phyloP scores from a whole-genome alignment of 2,888 invertebrate genomes.

The Clistopyga incitator region DNA sequence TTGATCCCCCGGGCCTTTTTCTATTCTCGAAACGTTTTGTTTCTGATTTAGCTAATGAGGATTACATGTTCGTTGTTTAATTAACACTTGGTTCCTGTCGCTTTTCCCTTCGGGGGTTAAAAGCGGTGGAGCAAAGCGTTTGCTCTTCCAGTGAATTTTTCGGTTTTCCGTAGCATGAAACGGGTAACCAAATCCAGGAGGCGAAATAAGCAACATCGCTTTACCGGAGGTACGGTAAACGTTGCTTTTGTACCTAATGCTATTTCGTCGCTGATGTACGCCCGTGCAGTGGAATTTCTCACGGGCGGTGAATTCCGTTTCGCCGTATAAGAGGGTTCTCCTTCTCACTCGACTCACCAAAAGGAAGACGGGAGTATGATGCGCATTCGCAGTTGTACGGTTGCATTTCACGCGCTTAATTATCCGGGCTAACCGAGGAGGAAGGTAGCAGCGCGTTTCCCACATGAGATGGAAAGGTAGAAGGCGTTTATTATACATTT shows the following conservation, averaged over 20 bases:
- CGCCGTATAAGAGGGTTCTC: constrained; percentile 1
- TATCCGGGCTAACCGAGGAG: constrained; percentile 41
- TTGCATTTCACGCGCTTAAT: constrained; percentile 32
- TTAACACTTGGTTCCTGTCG: no score
- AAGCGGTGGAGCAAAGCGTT: no score
- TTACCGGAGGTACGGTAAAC: not conserved
- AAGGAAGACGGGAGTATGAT: not conserved
- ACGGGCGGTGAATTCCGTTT: constrained; percentile 32
- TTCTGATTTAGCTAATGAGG: no score
- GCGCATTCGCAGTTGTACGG: constrained; percentile 14
- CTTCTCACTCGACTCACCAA: not conserved
- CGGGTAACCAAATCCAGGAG: not conserved
- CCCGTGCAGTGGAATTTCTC: constrained; percentile 12
- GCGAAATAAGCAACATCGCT: not conserved
- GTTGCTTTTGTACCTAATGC: constrained; percentile 4
- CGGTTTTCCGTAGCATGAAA: not conserved
- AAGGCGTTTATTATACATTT: constrained; percentile 11
- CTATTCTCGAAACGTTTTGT: no score
- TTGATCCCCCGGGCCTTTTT: no score
- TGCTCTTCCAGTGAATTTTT: not conserved
- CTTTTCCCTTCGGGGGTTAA: no score
- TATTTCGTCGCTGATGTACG: not conserved
- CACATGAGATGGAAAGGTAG: not conserved
- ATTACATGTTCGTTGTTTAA: no score
- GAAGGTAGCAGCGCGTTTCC: constrained; percentile 17